Evolutionary conservation across 2,888 invertebrate species (phyloP).

Genomic region (Rhodophaea formosa): DNA sequence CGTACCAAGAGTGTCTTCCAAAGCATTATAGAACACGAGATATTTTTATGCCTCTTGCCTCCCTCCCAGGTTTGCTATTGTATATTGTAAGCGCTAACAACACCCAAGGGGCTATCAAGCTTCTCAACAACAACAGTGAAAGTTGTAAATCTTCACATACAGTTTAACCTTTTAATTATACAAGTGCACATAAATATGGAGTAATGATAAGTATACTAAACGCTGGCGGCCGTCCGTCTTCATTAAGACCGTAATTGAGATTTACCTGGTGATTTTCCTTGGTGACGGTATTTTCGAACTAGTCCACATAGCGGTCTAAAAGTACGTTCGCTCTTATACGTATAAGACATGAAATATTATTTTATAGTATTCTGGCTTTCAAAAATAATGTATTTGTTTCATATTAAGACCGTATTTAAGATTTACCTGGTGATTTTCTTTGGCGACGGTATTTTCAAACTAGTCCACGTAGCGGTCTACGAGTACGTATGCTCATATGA

Average conservation of each 20-base stretch:
- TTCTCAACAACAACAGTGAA: neutral
- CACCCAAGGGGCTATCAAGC: too few relatives aligned
- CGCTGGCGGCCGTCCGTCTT: slow-evolving; percentile 1
- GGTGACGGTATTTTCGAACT: slow-evolving; percentile 7
- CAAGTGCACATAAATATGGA: slow-evolving; percentile 12
- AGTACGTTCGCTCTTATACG: neutral
- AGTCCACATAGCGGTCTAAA: slow-evolving; percentile 1
- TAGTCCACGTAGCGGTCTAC: neutral
- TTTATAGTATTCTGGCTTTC: too few relatives aligned
- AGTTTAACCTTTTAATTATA: slow-evolving; percentile 9
- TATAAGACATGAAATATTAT: neutral
- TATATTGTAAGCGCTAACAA: too few relatives aligned
- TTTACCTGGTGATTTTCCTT: slow-evolving; percentile 13
- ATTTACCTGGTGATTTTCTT: too few relatives aligned
- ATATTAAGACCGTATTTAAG: too few relatives aligned
- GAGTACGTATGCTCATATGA: neutral
- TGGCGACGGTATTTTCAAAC: too few relatives aligned
- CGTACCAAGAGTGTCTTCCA: too few relatives aligned
- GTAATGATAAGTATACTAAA: slow-evolving; percentile 11
- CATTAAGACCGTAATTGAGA: slow-evolving; percentile 14
- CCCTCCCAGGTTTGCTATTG: too few relatives aligned
- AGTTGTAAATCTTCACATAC: neutral
- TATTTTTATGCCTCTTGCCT: too few relatives aligned
- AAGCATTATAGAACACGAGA: too few relatives aligned
- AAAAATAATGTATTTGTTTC: too few relatives aligned